Evolutionary conservation across 1,140 invertebrate genomes (phyloP).

Genomic region (Drosophila kanapiae): DNA sequence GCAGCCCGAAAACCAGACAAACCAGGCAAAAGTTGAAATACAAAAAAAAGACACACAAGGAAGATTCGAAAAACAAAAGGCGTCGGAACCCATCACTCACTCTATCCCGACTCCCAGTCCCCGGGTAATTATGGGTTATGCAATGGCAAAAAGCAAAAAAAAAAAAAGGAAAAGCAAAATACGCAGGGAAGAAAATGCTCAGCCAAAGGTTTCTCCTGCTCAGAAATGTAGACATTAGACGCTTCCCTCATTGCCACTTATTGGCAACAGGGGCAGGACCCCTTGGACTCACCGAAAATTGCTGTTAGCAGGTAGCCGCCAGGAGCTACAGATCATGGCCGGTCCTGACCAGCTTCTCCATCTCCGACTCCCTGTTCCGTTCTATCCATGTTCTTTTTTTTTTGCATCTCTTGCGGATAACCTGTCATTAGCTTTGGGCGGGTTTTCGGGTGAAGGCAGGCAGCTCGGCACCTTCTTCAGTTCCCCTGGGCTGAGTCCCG

Average conservation of each 20-base stretch:
- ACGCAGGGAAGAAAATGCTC: slow-evolving; percentile 25
- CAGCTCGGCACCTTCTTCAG: slow-evolving; percentile 20
- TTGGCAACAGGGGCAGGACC: slow-evolving; percentile 60
- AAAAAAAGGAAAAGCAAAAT: slow-evolving; percentile 49
- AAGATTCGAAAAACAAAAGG: slow-evolving; percentile 62
- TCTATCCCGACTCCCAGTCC: slow-evolving; percentile 27
- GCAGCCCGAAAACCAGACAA: slow-evolving; percentile 56
- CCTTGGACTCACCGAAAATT: slow-evolving; percentile 43
- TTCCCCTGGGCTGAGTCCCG: slow-evolving; percentile 30
- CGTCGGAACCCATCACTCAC: slow-evolving; percentile 72
- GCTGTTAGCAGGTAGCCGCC: slow-evolving; percentile 75
- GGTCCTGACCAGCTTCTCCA: slow-evolving; percentile 35
- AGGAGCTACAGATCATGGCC: slow-evolving; percentile 58
- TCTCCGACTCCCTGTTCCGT: not conserved
- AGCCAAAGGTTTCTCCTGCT: slow-evolving; percentile 48
- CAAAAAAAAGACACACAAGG: not conserved
- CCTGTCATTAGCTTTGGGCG: slow-evolving; percentile 74
- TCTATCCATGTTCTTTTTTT: slow-evolving; percentile 26
- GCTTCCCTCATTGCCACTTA: slow-evolving; percentile 71
- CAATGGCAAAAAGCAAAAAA: slow-evolving; percentile 63
- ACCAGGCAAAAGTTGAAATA: slow-evolving; percentile 27
- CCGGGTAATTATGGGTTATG: slow-evolving; percentile 66
- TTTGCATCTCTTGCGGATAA: slow-evolving; percentile 76
- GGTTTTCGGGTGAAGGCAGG: slow-evolving; percentile 39
- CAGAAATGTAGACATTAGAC: slow-evolving; percentile 82